Evolutionary conservation across 1,140 invertebrate genomes (phyloP).

Genomic region (Cyrtorhinus lividipennis): DNA sequence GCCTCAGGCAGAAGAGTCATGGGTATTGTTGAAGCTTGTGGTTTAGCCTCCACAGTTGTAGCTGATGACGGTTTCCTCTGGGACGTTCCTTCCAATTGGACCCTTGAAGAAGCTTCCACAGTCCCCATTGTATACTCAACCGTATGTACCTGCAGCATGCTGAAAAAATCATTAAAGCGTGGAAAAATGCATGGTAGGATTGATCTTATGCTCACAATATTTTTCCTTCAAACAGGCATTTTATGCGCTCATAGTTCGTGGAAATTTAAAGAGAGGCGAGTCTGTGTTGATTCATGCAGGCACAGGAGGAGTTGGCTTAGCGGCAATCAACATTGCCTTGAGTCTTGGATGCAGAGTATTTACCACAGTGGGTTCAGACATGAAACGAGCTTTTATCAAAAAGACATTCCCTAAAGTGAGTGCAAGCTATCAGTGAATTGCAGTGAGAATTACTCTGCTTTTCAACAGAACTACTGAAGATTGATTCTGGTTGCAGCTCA

Average conservation of each 20-base stretch:
- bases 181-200: neutral
- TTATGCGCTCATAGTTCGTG: constrained; percentile 77
- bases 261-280: constrained; percentile 67
- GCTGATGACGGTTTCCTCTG: constrained; percentile 41
- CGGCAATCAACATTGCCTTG: constrained; percentile 83
- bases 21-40: constrained; percentile 42
- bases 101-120: constrained; percentile 70
- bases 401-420: constrained; percentile 55
- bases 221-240: constrained; percentile 47
- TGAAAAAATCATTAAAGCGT: neutral
- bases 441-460: neutral
- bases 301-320: constrained; percentile 89
- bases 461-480: no score
- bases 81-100: constrained; percentile 65
- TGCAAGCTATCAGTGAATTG: no score
- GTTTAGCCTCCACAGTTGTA: constrained; percentile 44
- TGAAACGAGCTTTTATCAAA: constrained; percentile 78
- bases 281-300: constrained; percentile 86
- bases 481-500: constrained; percentile 36
- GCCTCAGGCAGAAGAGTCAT: constrained; percentile 43
- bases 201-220: neutral
- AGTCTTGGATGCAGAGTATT: constrained; percentile 65
- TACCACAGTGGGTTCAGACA: constrained; percentile 72
- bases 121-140: constrained; percentile 72
- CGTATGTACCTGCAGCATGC: no score